Base-by-base conservation (phyloP, 2,888 invertebrate genomes). In the Didymodactylos carnosus region DNA sequence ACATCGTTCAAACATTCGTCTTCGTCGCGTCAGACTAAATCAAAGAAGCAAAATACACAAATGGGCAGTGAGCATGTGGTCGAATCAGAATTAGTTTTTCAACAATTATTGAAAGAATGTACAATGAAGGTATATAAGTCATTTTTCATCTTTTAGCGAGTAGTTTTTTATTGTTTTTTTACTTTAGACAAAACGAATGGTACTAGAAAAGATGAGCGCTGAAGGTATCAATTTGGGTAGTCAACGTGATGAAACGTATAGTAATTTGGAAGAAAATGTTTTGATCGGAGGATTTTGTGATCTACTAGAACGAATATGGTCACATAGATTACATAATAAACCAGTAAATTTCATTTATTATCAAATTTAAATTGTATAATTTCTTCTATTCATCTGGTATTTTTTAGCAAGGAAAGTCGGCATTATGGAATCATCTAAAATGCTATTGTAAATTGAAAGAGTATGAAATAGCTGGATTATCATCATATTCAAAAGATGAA, bases 191-290 rank as follows among this genome's bases (percentile, higher is more conserved):
- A 98, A 98, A 85, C 87, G 95, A 78, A 95, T 98, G 94, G 86
- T 98, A 43, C 88, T 98, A n/a, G 94, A 95, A 80, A 98, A 98
- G 86, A 91, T 98, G 90, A n/a, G n/a, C n/a, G n/a, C n/a, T n/a
- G 90, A 92, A 2, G 94, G 93, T 71, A 84, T 97, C 76, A 94
- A 94, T 19, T 90, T 94, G 51, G 80, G 80, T 39, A 89, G 89
- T 62, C 91, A 82, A 23, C 83, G 83, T 71, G 5, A 27, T 3
- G 86, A 87, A 1, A 86, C 87, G 0, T 88, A 88, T 70, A 89
- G 94, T 0, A 53, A 53, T 53, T 53, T 53, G n/a, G 97, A 98
- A 84, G 98, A 98, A 83, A 97, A 94, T 81, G 97, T 97, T 0
- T 87, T 98, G 79, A 95, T 97, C 62, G 95, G 94, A n/a, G 91